Evolutionary conservation across 1,140 invertebrate genomes (phyloP).

Genomic region (Ceratina australensis): DNA sequence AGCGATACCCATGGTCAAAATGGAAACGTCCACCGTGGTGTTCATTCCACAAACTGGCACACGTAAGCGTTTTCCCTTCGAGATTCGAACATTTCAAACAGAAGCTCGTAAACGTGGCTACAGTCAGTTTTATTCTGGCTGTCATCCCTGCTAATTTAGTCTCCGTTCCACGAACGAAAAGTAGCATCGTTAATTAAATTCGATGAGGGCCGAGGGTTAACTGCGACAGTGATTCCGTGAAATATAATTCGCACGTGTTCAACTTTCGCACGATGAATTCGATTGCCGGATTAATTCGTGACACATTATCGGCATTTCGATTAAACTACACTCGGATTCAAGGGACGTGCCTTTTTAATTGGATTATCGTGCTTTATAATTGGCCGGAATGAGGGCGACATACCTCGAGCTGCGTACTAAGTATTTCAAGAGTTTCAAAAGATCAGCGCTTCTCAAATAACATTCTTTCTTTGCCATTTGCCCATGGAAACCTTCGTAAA

Average conservation of each 20-base stretch:
- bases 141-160: not conserved
- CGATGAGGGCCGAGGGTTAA: not conserved
- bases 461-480: not conserved
- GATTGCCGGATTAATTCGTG: no score
- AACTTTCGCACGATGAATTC: not conserved
- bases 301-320: conserved; percentile 10
- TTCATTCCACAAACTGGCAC: conserved; percentile 58
- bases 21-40: conserved; percentile 64
- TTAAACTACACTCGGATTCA: not conserved
- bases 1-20: conserved; percentile 45
- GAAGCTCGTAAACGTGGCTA: no score
- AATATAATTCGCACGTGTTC: not conserved
- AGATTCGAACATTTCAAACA: not conserved
- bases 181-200: not conserved
- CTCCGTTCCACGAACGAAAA: not conserved
- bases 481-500: not conserved
- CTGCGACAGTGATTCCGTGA: no score
- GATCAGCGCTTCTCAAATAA: no score
- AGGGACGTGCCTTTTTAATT: conserved; percentile 6
- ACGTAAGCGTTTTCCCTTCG: conserved; percentile 59
- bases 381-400: not conserved
- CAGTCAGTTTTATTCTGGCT: not conserved
- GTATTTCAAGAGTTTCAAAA: not conserved
- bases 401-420: not conserved
- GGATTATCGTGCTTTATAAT: conserved; percentile 10